Percentiles rank a stretch among this genome's conserved stretches.
These are phyloP conservation scores for Nasonia giraulti DNA, from an alignment of 1,140 invertebrate species.

Conservation along the genomic window DNA sequence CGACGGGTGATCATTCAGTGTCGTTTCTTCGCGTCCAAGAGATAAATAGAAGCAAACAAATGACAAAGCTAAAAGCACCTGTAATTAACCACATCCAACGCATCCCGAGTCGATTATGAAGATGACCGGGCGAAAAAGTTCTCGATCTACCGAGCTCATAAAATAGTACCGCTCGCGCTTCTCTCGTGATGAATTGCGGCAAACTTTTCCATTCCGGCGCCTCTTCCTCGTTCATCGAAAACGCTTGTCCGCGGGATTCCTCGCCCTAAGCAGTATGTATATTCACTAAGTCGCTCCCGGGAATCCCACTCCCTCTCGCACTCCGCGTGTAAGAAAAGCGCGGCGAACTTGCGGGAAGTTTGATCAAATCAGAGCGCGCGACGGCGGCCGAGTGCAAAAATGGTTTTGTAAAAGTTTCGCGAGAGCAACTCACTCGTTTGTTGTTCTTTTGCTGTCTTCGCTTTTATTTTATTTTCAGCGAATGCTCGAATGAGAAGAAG, in stretches of 20 bases:
- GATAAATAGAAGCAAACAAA: not conserved
- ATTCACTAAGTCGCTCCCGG: not conserved
- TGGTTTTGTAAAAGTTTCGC: conserved; percentile 44
- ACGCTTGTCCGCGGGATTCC: not conserved
- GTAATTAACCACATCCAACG: not conserved
- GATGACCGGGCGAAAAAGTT: not conserved
- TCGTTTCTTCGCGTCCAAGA: no score
- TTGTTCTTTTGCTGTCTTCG: conserved; percentile 23
- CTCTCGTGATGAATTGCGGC: conserved; percentile 17
- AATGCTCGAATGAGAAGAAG: conserved; percentile 9
- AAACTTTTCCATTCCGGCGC: conserved; percentile 5
- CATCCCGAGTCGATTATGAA: not conserved
- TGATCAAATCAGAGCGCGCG: conserved; percentile 43
- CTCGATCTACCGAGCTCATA: not conserved
- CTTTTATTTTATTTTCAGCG: conserved; percentile 1
- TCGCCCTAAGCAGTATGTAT: not conserved
- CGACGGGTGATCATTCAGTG: no score
- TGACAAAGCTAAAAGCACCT: not conserved
- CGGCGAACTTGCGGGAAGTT: conserved; percentile 34
- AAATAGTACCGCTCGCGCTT: not conserved
- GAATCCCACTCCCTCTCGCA: not conserved
- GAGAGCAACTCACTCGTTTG: not conserved
- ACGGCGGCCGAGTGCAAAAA: conserved; percentile 28
- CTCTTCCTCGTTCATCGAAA: not conserved
- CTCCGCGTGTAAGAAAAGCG: conserved; percentile 7